Conservation (phyloP, 2,888 invertebrate genomes). For the Phrixothrix hirtus region DNA sequence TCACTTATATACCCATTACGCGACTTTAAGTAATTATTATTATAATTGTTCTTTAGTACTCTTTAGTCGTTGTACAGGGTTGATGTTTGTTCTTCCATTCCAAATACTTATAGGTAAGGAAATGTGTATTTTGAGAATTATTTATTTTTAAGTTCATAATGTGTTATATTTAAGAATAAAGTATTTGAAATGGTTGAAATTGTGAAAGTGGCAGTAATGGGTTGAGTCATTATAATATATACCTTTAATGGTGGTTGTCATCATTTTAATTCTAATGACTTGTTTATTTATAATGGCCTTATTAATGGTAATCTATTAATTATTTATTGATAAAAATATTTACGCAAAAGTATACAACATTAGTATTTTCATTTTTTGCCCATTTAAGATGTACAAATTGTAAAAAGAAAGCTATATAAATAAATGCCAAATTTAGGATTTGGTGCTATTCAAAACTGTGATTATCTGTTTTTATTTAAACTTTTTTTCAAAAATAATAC, state of each 20-base stretch:
- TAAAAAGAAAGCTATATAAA: conserved; percentile 35
- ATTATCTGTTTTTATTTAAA: conserved; percentile 46
- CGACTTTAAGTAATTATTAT: conserved; percentile 4
- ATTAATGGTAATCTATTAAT: conserved; percentile 13
- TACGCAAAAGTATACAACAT: conserved; percentile 16
- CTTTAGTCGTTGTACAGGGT: conserved; percentile 10
- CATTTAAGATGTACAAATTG: conserved; percentile 30
- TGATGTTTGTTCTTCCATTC: conserved; percentile 7
- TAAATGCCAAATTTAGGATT: conserved; percentile 54
- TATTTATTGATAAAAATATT: conserved; percentile 15
- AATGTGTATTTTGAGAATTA: not conserved
- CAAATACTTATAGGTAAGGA: conserved; percentile 7
- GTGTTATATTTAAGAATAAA: conserved; percentile 10
- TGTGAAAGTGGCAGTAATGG: conserved; percentile 7
- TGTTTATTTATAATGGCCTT: conserved; percentile 26
- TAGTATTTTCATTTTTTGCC: conserved; percentile 22
- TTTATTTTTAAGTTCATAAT: conserved; percentile 7
- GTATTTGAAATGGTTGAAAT: conserved; percentile 17
- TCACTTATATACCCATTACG: conserved; percentile 8
- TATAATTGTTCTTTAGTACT: conserved; percentile 6
- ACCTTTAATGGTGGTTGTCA: conserved; percentile 6
- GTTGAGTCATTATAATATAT: conserved; percentile 5
- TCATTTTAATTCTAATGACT: conserved; percentile 7
- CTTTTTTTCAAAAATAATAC: conserved; percentile 28
- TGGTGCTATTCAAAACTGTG: conserved; percentile 58